Evolutionary conservation across 2,113 vertebrate genomes (phyloP).

Genomic region (Pogona vitticeps): DNA sequence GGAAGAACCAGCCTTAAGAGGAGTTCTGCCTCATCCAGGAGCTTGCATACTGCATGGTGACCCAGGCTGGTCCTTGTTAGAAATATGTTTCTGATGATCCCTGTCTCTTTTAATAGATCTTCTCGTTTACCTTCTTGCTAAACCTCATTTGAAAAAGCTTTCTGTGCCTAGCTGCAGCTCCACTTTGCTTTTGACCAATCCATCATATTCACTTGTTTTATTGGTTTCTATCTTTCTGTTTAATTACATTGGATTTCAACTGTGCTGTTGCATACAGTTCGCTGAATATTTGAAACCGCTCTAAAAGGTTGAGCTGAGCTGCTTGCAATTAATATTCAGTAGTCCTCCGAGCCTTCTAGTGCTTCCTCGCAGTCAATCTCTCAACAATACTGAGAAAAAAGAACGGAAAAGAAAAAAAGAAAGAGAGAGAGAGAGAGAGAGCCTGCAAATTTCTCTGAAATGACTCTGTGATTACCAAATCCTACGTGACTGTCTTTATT

Average conservation of each 20-base stretch:
- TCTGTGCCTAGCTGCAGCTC: slow-evolving; percentile 34
- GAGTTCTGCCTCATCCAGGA: not conserved
- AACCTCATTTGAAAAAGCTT: slow-evolving; percentile 29
- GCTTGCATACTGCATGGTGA: not conserved
- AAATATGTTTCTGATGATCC: not conserved
- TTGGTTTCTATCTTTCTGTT: slow-evolving; percentile 42
- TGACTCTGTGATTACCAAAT: slow-evolving; percentile 22
- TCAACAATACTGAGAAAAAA: slow-evolving; percentile 15
- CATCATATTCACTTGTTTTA: slow-evolving; percentile 38
- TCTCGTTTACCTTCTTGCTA: slow-evolving; percentile 37
- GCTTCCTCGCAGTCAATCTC: slow-evolving; percentile 25
- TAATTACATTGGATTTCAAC: slow-evolving; percentile 43
- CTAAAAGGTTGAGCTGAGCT: slow-evolving; percentile 27
- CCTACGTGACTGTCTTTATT: slow-evolving; percentile 10
- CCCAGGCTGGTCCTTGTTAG: not conserved
- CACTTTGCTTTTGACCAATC: slow-evolving; percentile 31
- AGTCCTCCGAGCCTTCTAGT: slow-evolving; percentile 17
- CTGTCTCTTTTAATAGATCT: slow-evolving; percentile 23
- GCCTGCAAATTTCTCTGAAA: slow-evolving; percentile 8
- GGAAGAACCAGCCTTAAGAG: not conserved
- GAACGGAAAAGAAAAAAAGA: not conserved
- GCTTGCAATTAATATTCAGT: slow-evolving; percentile 26
- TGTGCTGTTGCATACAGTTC: slow-evolving; percentile 39
- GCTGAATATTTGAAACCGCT: slow-evolving; percentile 51
- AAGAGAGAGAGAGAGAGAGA: not conserved